A percentile compares a stretch with the other conserved stretches of the same genome.
Evolutionary conservation across 2,888 invertebrate species (phyloP).

Genomic region (Pristionchus entomophagus): DNA sequence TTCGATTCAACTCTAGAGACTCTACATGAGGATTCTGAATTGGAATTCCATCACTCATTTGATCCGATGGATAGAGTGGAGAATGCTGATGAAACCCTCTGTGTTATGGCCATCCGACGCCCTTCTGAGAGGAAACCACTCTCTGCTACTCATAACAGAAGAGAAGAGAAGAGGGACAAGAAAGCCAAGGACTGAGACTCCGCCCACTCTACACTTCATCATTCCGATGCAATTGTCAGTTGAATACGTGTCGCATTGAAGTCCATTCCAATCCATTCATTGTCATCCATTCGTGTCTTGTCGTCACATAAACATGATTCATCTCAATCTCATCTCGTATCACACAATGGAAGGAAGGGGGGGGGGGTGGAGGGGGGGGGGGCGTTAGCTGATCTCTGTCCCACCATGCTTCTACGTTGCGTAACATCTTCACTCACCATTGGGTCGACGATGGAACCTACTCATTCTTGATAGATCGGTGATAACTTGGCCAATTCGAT

Average conservation of each 20-base stretch:
- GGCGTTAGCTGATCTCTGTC: too few relatives aligned
- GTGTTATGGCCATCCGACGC: not conserved
- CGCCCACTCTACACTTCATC: not conserved
- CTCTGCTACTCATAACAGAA: slow-evolving; percentile 7
- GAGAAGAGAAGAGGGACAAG: slow-evolving; percentile 26
- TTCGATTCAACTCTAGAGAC: slow-evolving; percentile 42
- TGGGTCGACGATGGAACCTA: too few relatives aligned
- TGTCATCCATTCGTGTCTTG: not conserved
- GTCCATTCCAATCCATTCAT: not conserved
- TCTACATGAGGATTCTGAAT: slow-evolving; percentile 29
- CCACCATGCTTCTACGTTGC: too few relatives aligned
- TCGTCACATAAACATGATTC: slow-evolving; percentile 7
- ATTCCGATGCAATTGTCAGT: not conserved
- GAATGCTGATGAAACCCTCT: not conserved
- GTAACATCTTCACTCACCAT: too few relatives aligned
- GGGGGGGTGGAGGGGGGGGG: too few relatives aligned
- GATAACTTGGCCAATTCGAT: too few relatives aligned
- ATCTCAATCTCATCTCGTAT: not conserved
- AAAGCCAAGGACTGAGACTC: not conserved
- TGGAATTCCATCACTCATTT: slow-evolving; percentile 21
- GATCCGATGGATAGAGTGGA: slow-evolving; percentile 20
- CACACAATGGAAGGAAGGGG: too few relatives aligned
- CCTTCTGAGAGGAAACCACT: slow-evolving; percentile 12
- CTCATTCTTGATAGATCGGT: too few relatives aligned
- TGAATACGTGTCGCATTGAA: not conserved